Base-by-base conservation (phyloP, 1,140 invertebrate genomes). In the Sarcophaga peregrina region DNA sequence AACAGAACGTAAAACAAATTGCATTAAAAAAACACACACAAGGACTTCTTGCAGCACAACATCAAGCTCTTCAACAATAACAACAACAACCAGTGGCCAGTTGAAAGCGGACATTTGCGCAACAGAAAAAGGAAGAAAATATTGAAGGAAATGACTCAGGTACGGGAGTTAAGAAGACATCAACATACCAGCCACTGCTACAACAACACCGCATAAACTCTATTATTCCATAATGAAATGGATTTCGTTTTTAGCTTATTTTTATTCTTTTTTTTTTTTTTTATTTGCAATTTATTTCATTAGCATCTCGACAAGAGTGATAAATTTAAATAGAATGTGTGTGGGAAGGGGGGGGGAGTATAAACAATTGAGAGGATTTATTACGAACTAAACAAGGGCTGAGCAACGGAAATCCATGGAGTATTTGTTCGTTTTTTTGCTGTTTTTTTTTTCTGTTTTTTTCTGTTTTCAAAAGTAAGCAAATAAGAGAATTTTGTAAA, bases 391-490 rank as follows among this genome's bases (percentile, higher is more conserved):
- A 37, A 37, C 25, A 37, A 37, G 25, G 25, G 25, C 25, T 10
- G 50, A 5, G 9, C 13, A 52, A 68, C 62, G 62, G 62, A 68
- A 68, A 68, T 68, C 62, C 62, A 68, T 68, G 62, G 62, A 68
- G 62, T 68, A 68, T 68, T 37, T 37, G 25, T 37, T 37, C 4
- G 1, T 37, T 37, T 37, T 37, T 37, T 4, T 37, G 25, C n/a
- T n/a, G n/a, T n/a, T n/a, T n/a, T n/a, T n/a, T n/a, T n/a, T n/a
- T n/a, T n/a, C n/a, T n/a, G n/a, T n/a, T n/a, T n/a, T n/a, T n/a
- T n/a, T n/a, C n/a, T n/a, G 20, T 68, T 68, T 68, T 68, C 52
- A 68, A 68, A 68, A 68, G 58, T 68, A 68, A n/a, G n/a, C n/a
- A n/a, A 68, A 68, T 20, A 68, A 68, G 17, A 68, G 62, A 68